Base-by-base conservation (phyloP, 2,888 invertebrate species). In the Chymomyza amoena region DNA sequence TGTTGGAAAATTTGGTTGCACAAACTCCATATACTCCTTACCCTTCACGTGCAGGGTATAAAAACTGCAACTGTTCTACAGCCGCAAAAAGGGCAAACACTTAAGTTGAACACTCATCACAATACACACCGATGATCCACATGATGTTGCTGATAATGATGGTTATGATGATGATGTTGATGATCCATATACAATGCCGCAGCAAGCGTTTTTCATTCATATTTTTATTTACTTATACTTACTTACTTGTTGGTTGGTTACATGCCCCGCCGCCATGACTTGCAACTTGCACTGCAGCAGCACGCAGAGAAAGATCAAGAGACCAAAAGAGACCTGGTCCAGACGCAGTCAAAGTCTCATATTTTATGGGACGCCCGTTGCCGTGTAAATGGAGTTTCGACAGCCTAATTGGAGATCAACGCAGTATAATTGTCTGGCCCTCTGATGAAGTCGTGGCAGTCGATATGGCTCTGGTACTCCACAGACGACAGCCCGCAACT, bases 351-450 rank as follows among this genome's bases (percentile, higher is more conserved):
- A 15, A 18, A 57, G 57, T 20, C 57, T 57, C 57, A 78, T 80
- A 68, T 77, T 82, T 81, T 78, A 78, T 79, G 81, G 76, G 74
- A 79, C 77, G 82, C 77, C 80, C 73, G 82, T 74, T 82, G 82
- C 83, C 79, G 85, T 84, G 87, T 85, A 86, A 87, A 86, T 86
- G 87, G 85, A 86, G 85, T 84, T 87, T 87, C 87, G 87, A 87
- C 87, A 87, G 87, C 88, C 84, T 88, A 88, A 87, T 88, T 87
- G 88, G 83, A 81, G 84, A 87, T 88, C 86, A 84, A 81, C 83
- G 80, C 77, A 81, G 73, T 84, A 84, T 86, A 87, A 87, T 87
- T 84, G 82, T 85, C 77, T 80, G 86, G 60, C 73, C 73, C 52
- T 54, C 16, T 16, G 18, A 54, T 54, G 16, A 16, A 54, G 18